Percentiles rank a stretch among this genome's conserved stretches.
Conservation (phyloP, 2,797 vertebrate genomes). For the Paramormyrops hopkinsi region DNA sequence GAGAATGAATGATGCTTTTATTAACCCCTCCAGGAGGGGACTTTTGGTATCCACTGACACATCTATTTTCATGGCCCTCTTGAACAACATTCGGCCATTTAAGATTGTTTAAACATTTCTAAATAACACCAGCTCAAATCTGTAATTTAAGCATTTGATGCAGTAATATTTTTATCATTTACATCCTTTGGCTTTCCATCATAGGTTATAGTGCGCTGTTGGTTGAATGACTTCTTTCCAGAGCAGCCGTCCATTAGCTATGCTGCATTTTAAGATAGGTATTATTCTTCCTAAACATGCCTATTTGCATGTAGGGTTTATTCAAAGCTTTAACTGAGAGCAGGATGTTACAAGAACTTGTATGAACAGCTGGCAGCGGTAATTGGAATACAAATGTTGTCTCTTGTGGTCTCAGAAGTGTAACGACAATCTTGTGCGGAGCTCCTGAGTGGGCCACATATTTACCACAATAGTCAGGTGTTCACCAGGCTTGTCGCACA, state of each 20-base stretch:
- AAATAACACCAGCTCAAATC: background rate
- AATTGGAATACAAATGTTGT: background rate
- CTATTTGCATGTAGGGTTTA: background rate
- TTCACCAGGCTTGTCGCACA: background rate
- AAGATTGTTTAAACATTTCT: background rate
- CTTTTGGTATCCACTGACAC: background rate
- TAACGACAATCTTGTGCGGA: background rate
- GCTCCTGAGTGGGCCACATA: background rate
- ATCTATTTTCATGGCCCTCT: background rate
- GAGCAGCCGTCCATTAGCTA: background rate
- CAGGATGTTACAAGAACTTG: background rate
- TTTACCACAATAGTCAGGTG: background rate
- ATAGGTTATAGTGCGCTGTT: background rate
- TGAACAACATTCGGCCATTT: background rate
- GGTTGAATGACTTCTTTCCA: background rate
- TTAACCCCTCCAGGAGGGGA: background rate
- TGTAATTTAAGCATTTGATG: background rate
- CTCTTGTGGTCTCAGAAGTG: background rate
- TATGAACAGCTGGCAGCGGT: background rate
- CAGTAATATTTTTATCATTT: background rate
- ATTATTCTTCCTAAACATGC: background rate
- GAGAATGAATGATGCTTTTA: background rate
- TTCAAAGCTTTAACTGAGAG: background rate
- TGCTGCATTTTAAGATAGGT: background rate
- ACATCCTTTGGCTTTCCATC: background rate